Base-by-base conservation (phyloP, 2,797 vertebrate species). In the Leptoclinus maculatus region DNA sequence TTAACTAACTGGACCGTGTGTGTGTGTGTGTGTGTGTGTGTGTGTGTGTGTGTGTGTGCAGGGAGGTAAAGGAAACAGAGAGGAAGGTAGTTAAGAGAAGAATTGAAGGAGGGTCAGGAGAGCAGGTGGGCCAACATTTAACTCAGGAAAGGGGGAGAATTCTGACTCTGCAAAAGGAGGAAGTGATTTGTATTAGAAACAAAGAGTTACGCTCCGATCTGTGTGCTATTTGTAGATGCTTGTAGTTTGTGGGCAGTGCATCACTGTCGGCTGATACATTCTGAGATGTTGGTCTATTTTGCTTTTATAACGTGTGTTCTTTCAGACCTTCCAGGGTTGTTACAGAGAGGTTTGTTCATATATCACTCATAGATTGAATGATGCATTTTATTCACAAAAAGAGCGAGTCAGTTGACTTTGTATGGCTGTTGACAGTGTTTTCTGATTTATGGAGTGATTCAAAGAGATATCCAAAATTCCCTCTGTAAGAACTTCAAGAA, bases 81-180 rank as follows among this genome's bases (percentile, higher is more conserved):
- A 79, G 85, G 83, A 86, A 83, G 80, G 78, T 66, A 16, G 32
- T 80, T 43, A 25, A 23, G 51, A 81, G 82, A 76, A 84, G 75
- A 79, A 81, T 65, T 76, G 66, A 69, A 66, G 38, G 70, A 47
- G 66, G 32, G 39, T 38, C 10, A 11, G 60, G 54, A 21, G 63
- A 17, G 16, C 14, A 34, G 36, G 47, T 47, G n/a, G 68, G 43
- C 29, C 66, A 72, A 53, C 34, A 49, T 59, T 49, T 1, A 59
- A 53, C 45, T 56, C 23, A 29, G 27, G 76, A 53, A 68, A 41
- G 27, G 25, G 54, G 67, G 34, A 74, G 43, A 69, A 74, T 39
- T 74, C 47, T 25, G 41, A 12, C 8, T 59, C 59, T 58, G 49
- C 21, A 29, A 14, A 29, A 41, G 39, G 39, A 66, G 36, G 41